Base-by-base conservation (phyloP, 2,797 vertebrate species). In the Acipenser ruthenus region DNA sequence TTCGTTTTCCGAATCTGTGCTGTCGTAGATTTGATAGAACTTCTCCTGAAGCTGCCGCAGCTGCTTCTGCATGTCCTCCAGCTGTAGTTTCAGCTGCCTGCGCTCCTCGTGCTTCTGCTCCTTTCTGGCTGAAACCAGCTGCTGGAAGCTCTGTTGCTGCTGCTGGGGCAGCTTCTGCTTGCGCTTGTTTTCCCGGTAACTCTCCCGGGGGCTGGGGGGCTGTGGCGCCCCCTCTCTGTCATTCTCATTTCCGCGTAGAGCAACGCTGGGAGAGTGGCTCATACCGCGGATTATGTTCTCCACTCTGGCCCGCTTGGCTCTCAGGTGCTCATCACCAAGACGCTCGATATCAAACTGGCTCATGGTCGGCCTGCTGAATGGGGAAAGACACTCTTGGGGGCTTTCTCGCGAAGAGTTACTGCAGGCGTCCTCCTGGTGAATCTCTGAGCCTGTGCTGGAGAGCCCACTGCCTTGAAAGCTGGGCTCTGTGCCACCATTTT, bases 51-150 rank as follows among this genome's bases (percentile, higher is more conserved):
- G 91, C 89, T 99, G 96, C 74, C 95, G 93, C 80, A 99, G 91
- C 91, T 99, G 96, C 77, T 98, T 99, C 89, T 99, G 96, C 96
- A 99, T 98, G 90, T 99, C 96, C 80, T 99, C 96, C 83, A 99
- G 92, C 92, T 99, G 96, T 80, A 97, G 93, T 74, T 99, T 99
- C 79, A 98, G 92, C 87, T 96, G 94, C 78, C 95, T 85, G 60
- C 95, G 92, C 86, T 98, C 95, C 82, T 98, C 95, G 75, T 93
- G 92, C 85, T 97, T 97, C 90, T 96, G 95, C 73, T 97, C 95
- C 71, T 97, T 97, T 67, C 93, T 90, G 52, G 94, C 94, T 7
- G 94, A 96, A 81, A 95, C 94, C 90, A 98, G 91, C 91, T 97
- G 95, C 87, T 94, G 95, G 88, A 98, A 97, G 81, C 94, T 97